Evolutionary conservation across 1,140 invertebrate genomes (phyloP).

Genomic region (Maconellicoccus hirsutus): DNA sequence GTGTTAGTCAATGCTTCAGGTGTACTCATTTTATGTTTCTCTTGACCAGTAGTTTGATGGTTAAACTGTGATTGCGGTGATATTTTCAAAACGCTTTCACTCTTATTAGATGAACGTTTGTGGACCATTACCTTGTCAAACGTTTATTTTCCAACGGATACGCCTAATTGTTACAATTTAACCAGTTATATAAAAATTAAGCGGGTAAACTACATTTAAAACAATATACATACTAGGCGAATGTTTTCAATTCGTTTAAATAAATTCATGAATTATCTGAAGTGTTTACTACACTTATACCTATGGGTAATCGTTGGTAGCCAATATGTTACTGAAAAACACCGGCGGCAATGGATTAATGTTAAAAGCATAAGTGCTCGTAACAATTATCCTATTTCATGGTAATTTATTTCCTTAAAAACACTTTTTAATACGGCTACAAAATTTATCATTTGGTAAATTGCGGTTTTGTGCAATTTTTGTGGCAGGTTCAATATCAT

Average conservation of each 20-base stretch:
- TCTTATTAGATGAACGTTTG: constrained; percentile 14
- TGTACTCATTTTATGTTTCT: constrained; percentile 12
- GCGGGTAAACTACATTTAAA: background rate
- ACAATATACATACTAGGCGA: constrained; percentile 4
- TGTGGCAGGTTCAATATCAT: background rate
- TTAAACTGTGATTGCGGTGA: background rate
- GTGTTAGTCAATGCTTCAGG: constrained; percentile 2
- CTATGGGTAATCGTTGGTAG: background rate
- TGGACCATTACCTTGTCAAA: constrained; percentile 2
- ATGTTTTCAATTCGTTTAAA: background rate
- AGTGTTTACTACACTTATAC: background rate
- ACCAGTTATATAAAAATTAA: background rate
- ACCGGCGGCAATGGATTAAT: background rate
- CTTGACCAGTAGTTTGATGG: background rate
- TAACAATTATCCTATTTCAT: background rate
- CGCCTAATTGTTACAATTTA: constrained; percentile 7
- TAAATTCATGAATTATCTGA: background rate
- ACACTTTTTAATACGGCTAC: background rate
- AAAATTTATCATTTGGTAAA: background rate
- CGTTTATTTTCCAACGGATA: background rate
- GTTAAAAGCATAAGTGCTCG: background rate
- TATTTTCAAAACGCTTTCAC: constrained; percentile 15
- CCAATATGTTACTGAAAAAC: constrained; percentile 1
- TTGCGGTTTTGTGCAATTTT: background rate
- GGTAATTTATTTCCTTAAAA: background rate